Evolutionary conservation across 2,888 invertebrate genomes (phyloP).

Genomic region (Leucophenga montana): DNA sequence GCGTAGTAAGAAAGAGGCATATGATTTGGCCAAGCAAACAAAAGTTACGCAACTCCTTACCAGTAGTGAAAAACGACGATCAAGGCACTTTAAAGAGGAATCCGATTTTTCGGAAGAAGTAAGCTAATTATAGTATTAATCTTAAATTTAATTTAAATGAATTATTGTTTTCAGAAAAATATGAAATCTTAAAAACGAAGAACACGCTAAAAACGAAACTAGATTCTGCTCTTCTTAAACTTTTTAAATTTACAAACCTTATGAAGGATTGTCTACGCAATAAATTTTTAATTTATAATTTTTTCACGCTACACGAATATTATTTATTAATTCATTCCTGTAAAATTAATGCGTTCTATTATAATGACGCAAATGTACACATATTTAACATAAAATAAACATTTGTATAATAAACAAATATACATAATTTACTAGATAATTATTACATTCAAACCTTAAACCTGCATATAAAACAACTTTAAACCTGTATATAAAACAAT

Average conservation of each 20-base stretch:
- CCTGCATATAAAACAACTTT: too few relatives aligned
- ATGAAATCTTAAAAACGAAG: conserved; percentile 53
- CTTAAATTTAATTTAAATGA: background rate
- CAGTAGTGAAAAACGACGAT: conserved; percentile 75
- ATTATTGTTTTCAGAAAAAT: conserved; percentile 54
- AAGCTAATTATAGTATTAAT: background rate
- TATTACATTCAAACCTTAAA: too few relatives aligned
- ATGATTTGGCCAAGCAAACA: conserved; percentile 94
- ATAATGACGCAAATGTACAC: conserved; percentile 17
- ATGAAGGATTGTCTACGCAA: background rate
- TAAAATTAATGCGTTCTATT: conserved; percentile 42
- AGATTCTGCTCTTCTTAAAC: background rate
- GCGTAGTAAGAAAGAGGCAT: conserved; percentile 94
- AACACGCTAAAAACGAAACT: conserved; percentile 36
- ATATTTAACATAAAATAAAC: conserved; percentile 10
- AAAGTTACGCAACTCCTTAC: conserved; percentile 84
- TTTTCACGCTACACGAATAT: conserved; percentile 45
- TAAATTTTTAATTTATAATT: background rate
- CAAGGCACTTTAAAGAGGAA: conserved; percentile 75
- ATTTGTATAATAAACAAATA: background rate
- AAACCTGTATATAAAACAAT: too few relatives aligned
- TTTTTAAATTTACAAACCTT: background rate
- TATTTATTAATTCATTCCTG: conserved; percentile 68
- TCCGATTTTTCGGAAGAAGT: conserved; percentile 70
- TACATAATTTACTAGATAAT: too few relatives aligned